These are phyloP conservation scores for Antitype chi DNA, from an alignment of 2,888 invertebrate genomes.

Conservation along the genomic window DNA sequence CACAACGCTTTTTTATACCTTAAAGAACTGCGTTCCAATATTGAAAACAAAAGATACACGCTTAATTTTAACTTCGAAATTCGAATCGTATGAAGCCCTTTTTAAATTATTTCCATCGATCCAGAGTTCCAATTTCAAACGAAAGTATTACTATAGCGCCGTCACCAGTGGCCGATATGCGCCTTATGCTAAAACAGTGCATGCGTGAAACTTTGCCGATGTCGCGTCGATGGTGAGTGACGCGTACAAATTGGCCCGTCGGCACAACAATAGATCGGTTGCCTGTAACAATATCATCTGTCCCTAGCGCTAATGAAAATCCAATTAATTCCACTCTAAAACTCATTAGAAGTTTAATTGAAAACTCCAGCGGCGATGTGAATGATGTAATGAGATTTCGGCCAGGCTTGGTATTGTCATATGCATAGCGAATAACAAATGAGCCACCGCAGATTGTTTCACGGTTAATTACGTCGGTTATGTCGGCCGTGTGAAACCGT, in stretches of 20 bases:
- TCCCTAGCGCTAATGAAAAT: constrained; percentile 89
- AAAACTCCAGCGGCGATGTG: constrained; percentile 86
- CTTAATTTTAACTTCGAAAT: background rate
- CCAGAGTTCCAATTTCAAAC: background rate
- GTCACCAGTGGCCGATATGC: constrained; percentile 41
- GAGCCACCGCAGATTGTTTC: constrained; percentile 80
- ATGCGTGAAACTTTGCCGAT: constrained; percentile 75
- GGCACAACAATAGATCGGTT: constrained; percentile 84
- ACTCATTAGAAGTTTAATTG: constrained; percentile 90
- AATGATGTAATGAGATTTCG: constrained; percentile 88
- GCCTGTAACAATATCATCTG: constrained; percentile 89
- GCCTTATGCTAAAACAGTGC: constrained; percentile 55
- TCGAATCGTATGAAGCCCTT: background rate
- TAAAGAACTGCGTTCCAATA: no score
- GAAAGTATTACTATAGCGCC: constrained; percentile 24
- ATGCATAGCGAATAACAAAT: constrained; percentile 86
- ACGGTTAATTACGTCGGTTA: constrained; percentile 82
- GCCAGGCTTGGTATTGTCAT: constrained; percentile 87
- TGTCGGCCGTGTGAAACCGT: constrained; percentile 64
- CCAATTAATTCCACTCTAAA: constrained; percentile 89
- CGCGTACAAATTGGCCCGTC: constrained; percentile 85
- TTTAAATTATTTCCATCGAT: constrained; percentile 3
- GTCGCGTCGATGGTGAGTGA: constrained; percentile 77
- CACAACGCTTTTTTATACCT: no score
- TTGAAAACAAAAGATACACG: background rate